These are phyloP conservation scores for Sipha flava DNA, from an alignment of 1,140 invertebrate species.

Conservation along the genomic window DNA sequence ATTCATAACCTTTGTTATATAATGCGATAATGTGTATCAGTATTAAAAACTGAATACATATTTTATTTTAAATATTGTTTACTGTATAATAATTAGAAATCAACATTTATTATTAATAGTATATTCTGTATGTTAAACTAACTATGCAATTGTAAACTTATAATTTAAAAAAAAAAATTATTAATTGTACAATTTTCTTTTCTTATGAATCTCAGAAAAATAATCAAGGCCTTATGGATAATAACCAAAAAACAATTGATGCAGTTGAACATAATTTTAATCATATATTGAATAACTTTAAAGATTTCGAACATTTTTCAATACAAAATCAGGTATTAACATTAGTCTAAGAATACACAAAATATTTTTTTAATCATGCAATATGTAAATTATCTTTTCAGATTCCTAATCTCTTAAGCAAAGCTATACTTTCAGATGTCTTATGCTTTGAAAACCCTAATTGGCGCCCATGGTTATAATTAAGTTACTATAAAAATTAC, in stretches of 20 bases:
- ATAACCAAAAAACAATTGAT: neutral
- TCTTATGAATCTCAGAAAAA: neutral
- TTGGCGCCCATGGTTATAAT: slow-evolving; percentile 6
- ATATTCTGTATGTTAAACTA: too few species aligned
- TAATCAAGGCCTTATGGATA: neutral
- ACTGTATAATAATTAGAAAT: too few species aligned
- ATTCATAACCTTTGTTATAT: too few species aligned
- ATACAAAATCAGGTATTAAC: neutral
- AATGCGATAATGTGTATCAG: too few species aligned
- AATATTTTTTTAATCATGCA: neutral
- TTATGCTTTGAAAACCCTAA: neutral
- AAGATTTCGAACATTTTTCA: neutral
- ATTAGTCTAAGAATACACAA: neutral
- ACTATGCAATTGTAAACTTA: too few species aligned
- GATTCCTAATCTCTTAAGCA: neutral
- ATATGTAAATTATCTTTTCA: neutral
- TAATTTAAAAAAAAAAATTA: too few species aligned
- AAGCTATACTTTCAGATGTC: neutral
- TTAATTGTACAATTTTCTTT: neutral
- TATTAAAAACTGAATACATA: too few species aligned
- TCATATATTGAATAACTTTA: neutral
- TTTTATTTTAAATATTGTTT: too few species aligned
- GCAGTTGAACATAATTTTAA: neutral
- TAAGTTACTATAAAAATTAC: neutral
- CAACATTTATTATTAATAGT: too few species aligned